These are phyloP conservation scores for Pterophyllum scalare DNA, from an alignment of 2,113 vertebrate species.

Conservation along the genomic window DNA sequence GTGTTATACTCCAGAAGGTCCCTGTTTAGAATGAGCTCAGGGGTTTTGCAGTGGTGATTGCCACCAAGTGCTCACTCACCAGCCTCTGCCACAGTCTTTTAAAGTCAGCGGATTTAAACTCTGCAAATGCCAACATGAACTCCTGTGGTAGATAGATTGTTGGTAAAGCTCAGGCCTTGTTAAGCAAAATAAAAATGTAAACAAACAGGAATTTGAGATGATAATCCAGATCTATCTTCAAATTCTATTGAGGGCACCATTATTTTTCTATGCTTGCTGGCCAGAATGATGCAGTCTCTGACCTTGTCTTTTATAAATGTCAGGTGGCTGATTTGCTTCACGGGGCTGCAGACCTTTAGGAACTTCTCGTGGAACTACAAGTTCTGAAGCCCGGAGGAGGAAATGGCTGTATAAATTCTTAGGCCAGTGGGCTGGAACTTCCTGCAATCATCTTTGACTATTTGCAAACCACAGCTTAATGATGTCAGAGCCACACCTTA, in stretches of 20 bases:
- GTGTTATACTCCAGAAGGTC: too few species aligned
- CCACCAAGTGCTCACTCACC: not conserved
- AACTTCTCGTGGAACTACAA: not conserved
- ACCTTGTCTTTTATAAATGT: not conserved
- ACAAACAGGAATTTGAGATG: not conserved
- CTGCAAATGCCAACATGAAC: too few species aligned
- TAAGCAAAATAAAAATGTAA: not conserved
- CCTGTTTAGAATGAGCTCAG: too few species aligned
- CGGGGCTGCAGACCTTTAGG: not conserved
- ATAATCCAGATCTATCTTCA: not conserved
- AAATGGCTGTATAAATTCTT: not conserved
- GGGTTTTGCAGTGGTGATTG: not conserved
- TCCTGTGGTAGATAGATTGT: not conserved
- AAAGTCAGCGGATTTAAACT: too few species aligned
- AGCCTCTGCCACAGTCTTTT: not conserved
- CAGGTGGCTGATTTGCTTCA: not conserved
- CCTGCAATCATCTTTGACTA: not conserved
- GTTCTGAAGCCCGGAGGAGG: not conserved
- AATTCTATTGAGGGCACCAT: not conserved
- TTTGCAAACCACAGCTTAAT: not conserved
- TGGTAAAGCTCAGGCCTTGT: not conserved
- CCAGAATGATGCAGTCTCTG: not conserved
- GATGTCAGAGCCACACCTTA: not conserved
- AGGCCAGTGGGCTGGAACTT: too few species aligned
- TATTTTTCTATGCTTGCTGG: not conserved